A percentile compares a stretch with the other conserved stretches of the same genome.
Evolutionary conservation across 2,888 invertebrate species (phyloP).

Genomic region (Stictocephala bisonia): DNA sequence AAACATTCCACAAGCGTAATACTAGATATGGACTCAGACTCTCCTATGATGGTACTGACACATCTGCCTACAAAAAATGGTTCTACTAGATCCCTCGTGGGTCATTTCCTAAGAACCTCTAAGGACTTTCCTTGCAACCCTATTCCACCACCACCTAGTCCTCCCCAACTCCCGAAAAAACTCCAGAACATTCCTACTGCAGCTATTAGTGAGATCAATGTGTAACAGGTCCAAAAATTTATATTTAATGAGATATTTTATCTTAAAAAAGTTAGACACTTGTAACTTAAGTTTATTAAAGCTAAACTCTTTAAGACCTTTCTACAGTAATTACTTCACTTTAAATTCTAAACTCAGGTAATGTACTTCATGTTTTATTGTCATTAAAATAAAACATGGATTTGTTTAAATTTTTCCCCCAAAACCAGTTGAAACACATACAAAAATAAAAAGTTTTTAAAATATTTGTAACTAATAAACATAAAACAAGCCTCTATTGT

Average conservation of each 20-base stretch:
- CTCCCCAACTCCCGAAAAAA: conserved; percentile 12
- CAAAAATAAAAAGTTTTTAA: no score
- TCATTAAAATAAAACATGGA: no score
- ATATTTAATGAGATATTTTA: neutral
- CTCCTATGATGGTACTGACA: conserved; percentile 66
- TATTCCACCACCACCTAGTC: conserved; percentile 45
- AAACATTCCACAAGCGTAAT: conserved; percentile 43
- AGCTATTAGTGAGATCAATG: conserved; percentile 40
- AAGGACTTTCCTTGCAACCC: neutral
- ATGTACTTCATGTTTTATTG: no score
- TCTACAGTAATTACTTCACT: no score
- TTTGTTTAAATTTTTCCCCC: no score
- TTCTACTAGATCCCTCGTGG: conserved; percentile 16
- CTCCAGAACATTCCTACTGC: conserved; percentile 28
- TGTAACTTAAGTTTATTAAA: no score
- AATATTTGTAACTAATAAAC: no score
- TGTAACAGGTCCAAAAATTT: conserved; percentile 61
- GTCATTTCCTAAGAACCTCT: neutral
- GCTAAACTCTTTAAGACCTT: no score
- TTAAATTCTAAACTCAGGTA: no score
- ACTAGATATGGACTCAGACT: conserved; percentile 68
- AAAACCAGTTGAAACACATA: no score
- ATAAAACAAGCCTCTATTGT: no score
- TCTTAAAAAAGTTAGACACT: no score
- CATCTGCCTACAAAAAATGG: conserved; percentile 49